Evolutionary conservation across 2,888 invertebrate species (phyloP).

Genomic region (Callimorpha dominula): DNA sequence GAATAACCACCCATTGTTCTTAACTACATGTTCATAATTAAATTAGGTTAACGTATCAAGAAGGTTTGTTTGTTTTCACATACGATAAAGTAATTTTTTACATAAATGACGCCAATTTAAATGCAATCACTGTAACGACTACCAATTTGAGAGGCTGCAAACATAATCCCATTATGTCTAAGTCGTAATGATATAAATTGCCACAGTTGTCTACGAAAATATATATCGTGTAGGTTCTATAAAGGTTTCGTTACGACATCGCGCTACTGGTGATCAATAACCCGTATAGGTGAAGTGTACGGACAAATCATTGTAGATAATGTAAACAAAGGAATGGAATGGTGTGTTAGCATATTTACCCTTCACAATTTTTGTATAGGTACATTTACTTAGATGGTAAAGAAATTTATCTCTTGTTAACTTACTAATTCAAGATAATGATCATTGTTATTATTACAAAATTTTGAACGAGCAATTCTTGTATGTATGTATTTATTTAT

Average conservation of each 20-base stretch:
- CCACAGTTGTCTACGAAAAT: constrained; percentile 67
- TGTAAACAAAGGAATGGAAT: constrained; percentile 24
- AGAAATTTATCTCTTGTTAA: background rate
- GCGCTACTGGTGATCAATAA: constrained; percentile 61
- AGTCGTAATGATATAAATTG: constrained; percentile 75
- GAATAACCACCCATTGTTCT: constrained; percentile 26
- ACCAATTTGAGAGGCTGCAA: constrained; percentile 60
- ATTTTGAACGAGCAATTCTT: too few relatives aligned
- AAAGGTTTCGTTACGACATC: constrained; percentile 70
- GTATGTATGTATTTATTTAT: too few relatives aligned
- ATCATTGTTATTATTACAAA: too few relatives aligned
- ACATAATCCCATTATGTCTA: constrained; percentile 72
- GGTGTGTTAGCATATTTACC: background rate
- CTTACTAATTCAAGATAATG: too few relatives aligned
- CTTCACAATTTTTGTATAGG: background rate
- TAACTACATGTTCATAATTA: constrained; percentile 10
- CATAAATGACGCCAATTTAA: constrained; percentile 74
- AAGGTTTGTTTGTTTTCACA: constrained; percentile 3
- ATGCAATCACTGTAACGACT: constrained; percentile 72
- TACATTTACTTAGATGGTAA: background rate
- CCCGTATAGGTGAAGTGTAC: constrained; percentile 22
- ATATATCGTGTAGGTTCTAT: constrained; percentile 47
- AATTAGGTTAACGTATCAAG: constrained; percentile 25
- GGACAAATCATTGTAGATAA: constrained; percentile 19
- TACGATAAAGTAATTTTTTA: constrained; percentile 18